A percentile compares a stretch with the other conserved stretches of the same genome.
phyloP scores from a whole-genome alignment of 2,888 invertebrate genomes.

The Microctonus hyperodae region DNA sequence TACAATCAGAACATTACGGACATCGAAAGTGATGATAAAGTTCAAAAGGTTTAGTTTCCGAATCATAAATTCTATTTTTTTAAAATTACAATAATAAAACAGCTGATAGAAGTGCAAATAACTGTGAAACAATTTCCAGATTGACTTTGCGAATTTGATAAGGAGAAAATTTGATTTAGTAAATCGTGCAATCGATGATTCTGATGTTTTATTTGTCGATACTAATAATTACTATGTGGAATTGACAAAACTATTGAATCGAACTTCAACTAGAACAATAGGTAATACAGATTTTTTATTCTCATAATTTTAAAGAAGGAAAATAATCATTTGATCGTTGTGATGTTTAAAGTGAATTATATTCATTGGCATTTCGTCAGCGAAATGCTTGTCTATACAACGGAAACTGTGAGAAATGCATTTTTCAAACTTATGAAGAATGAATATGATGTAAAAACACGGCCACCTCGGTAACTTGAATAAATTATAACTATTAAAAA shows the following conservation, averaged over 20 bases:
- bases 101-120: neutral
- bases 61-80: too few relatives aligned
- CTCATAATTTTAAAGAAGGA: neutral
- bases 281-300: conserved; percentile 26
- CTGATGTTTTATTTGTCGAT: neutral
- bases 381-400: conserved; percentile 34
- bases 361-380: conserved; percentile 41
- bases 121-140: conserved; percentile 3
- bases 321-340: neutral
- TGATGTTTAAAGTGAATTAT: conserved; percentile 37
- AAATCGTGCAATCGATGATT: neutral
- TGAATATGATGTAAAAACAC: conserved; percentile 31
- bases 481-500: too few relatives aligned
- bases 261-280: conserved; percentile 35
- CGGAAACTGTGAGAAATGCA: conserved; percentile 27
- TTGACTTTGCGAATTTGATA: conserved; percentile 25
- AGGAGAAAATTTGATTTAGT: conserved; percentile 24
- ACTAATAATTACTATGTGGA: neutral
- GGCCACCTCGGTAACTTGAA: conserved; percentile 30
- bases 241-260: conserved; percentile 30
- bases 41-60: conserved; percentile 11
- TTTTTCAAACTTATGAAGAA: conserved; percentile 26
- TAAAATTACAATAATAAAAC: neutral
- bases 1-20: conserved; percentile 26
- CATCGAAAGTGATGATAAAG: conserved; percentile 1